Evolutionary conservation across 2,797 vertebrate species (phyloP).

Genomic region (Sebastes kiyomatsui): DNA sequence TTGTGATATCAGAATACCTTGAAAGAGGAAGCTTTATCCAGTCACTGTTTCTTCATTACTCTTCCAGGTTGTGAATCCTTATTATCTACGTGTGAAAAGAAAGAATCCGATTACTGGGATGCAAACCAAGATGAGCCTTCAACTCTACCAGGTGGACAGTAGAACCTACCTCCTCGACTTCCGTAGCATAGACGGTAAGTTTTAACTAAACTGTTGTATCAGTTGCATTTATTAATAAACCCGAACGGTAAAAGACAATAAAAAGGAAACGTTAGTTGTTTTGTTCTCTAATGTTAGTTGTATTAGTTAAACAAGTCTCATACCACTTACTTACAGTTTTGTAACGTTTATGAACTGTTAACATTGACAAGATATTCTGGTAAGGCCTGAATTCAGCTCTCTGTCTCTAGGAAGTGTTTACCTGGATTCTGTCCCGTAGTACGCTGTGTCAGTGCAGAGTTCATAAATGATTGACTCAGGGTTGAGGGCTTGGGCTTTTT

Average conservation of each 20-base stretch:
- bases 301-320: not conserved
- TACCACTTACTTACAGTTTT: not conserved
- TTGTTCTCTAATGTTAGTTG: not conserved
- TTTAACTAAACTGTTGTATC: not conserved
- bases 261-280: not conserved
- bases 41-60: not conserved
- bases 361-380: not conserved
- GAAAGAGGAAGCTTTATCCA: not conserved
- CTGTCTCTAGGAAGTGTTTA: slow-evolving; percentile 1
- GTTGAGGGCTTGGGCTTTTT: not conserved
- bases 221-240: not conserved
- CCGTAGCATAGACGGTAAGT: slow-evolving; percentile 97
- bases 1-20: not conserved
- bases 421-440: slow-evolving; percentile 13
- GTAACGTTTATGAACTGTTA: not conserved
- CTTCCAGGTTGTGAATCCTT: slow-evolving; percentile 94
- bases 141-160: slow-evolving; percentile 98
- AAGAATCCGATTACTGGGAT: slow-evolving; percentile 95
- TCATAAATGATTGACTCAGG: slow-evolving; percentile 59
- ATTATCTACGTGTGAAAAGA: slow-evolving; percentile 94
- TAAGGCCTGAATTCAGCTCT: not conserved
- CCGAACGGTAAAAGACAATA: not conserved
- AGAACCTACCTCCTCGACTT: slow-evolving; percentile 98
- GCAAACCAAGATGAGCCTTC: slow-evolving; percentile 98
- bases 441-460: not conserved